Conservation (phyloP, 2,888 invertebrate genomes). For the Hemicrepidius hirtus region DNA sequence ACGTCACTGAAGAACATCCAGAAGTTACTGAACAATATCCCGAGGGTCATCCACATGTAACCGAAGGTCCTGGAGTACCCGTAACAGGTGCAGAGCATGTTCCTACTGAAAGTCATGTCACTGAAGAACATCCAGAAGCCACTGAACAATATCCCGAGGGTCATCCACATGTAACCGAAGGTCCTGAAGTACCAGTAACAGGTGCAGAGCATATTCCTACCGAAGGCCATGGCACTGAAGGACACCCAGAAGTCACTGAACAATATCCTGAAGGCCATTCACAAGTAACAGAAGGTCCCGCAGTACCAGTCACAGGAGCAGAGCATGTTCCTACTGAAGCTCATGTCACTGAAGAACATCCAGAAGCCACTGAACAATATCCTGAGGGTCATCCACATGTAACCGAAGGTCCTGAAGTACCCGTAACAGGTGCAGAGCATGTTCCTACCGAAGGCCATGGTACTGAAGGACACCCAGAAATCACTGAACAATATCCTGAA, state of each 20-base stretch:
- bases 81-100: not conserved
- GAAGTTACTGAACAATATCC: conserved; percentile 2
- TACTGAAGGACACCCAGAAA: conserved; percentile 35
- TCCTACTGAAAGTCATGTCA: not conserved
- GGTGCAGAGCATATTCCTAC: too few relatives aligned
- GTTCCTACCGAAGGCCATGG: conserved; percentile 7
- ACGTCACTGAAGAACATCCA: conserved; percentile 13
- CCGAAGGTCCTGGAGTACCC: too few relatives aligned
- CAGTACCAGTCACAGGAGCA: not conserved
- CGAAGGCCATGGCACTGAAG: too few relatives aligned
- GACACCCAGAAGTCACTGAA: too few relatives aligned
- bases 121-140: conserved; percentile 14
- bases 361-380: conserved; percentile 13
- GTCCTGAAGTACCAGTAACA: too few relatives aligned
- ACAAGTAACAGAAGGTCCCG: not conserved
- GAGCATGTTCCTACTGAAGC: conserved; percentile 4
- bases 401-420: conserved; percentile 27
- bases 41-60: conserved; percentile 4
- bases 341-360: conserved; percentile 11
- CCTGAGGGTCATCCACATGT: not conserved
- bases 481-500: not conserved
- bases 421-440: conserved; percentile 28
- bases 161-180: conserved; percentile 7
- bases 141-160: not conserved
- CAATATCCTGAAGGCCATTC: not conserved